phyloP scores from a whole-genome alignment of 2,888 invertebrate species.

The Elegia similella region DNA sequence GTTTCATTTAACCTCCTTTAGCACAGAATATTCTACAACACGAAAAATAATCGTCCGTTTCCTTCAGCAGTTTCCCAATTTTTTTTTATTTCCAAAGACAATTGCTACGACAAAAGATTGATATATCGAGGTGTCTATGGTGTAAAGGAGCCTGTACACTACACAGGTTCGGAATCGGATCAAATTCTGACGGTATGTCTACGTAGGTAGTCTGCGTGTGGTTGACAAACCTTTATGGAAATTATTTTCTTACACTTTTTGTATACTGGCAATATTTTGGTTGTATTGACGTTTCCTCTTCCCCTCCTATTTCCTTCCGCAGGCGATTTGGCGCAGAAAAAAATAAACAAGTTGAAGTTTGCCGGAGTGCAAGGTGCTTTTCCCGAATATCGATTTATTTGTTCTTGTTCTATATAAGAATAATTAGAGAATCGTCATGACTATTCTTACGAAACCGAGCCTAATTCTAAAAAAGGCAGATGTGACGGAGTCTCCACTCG shows the following conservation, averaged over 20 bases:
- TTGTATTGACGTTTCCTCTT: slow-evolving; percentile 29
- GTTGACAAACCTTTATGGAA: not conserved
- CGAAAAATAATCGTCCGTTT: slow-evolving; percentile 58
- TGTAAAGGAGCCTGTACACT: not conserved
- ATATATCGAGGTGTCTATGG: not conserved
- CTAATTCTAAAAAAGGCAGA: slow-evolving; percentile 85
- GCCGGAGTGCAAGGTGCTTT: slow-evolving; percentile 17
- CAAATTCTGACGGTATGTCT: too few relatives aligned
- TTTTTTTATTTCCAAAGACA: slow-evolving; percentile 48
- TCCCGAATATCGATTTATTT: slow-evolving; percentile 27
- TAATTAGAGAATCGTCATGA: slow-evolving; percentile 79
- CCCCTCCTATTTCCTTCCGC: slow-evolving; percentile 26
- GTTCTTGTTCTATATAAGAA: slow-evolving; percentile 13
- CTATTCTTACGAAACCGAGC: slow-evolving; percentile 88
- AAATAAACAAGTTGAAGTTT: slow-evolving; percentile 27
- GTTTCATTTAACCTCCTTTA: slow-evolving; percentile 66
- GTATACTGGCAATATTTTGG: slow-evolving; percentile 30
- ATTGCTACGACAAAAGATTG: slow-evolving; percentile 14
- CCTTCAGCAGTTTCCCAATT: slow-evolving; percentile 54
- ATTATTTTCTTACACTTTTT: too few relatives aligned
- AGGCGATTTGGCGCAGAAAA: slow-evolving; percentile 34
- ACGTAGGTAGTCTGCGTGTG: not conserved
- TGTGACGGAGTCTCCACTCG: slow-evolving; percentile 84
- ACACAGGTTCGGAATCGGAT: not conserved
- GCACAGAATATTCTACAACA: slow-evolving; percentile 65